Evolutionary conservation across 2,797 vertebrate genomes (phyloP).

Genomic region (Sciurus carolinensis): DNA sequence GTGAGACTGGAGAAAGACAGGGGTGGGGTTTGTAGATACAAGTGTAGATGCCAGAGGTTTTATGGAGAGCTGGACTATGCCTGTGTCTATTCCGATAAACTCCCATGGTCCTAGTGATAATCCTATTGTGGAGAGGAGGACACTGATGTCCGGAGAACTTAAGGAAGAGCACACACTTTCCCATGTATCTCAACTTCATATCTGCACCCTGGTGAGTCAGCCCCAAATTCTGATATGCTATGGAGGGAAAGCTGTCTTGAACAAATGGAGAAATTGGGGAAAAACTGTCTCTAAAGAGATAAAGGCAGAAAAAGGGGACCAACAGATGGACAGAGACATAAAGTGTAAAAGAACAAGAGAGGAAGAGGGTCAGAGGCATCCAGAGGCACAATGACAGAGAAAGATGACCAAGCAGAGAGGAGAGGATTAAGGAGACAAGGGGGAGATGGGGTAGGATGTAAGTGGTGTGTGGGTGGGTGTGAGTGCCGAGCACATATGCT

Average conservation of each 20-base stretch:
- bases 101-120: fast-evolving
- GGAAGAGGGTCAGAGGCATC: neutral
- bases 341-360: fast-evolving
- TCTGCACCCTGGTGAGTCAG: neutral
- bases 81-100: fast-evolving
- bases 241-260: no score
- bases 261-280: no score
- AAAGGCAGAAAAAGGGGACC: neutral
- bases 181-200: neutral
- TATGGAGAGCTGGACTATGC: fast-evolving
- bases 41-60: neutral
- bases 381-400: neutral
- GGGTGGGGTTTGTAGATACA: no score
- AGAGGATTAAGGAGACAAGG: no score
- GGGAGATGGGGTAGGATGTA: neutral
- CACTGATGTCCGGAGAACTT: neutral
- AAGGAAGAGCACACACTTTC: no score
- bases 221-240: no score
- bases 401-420: no score
- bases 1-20: fast-evolving
- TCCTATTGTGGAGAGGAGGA: neutral
- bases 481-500: neutral
- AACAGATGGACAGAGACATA: neutral
- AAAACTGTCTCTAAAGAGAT: neutral
- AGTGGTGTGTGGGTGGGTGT: fast-evolving